Conservation (phyloP, 1,140 invertebrate species). For the Papilio glaucus region DNA sequence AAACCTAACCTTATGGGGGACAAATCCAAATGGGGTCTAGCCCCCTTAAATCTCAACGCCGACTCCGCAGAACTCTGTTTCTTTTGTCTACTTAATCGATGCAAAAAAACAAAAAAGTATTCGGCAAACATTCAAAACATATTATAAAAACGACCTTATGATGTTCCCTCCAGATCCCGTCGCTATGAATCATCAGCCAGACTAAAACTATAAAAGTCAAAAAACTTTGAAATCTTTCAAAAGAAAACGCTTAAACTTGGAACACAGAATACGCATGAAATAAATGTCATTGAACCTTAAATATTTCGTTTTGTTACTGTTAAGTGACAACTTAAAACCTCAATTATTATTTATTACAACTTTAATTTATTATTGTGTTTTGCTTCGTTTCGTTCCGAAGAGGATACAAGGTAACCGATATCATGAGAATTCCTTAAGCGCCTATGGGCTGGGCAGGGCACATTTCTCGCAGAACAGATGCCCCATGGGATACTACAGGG, state of each 20-base stretch:
- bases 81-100: too few species aligned
- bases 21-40: too few species aligned
- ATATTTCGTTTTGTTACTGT: not conserved
- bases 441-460: too few species aligned
- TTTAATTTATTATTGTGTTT: too few species aligned
- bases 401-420: too few species aligned
- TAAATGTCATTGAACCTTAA: conserved; percentile 16
- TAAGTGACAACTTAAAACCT: not conserved
- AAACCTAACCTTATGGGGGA: too few species aligned
- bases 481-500: too few species aligned
- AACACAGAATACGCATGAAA: conserved; percentile 12
- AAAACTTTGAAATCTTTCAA: conserved; percentile 24
- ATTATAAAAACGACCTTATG: not conserved
- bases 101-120: not conserved
- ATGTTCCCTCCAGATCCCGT: not conserved
- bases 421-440: too few species aligned
- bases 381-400: too few species aligned
- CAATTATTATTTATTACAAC: not conserved
- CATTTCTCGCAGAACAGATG: too few species aligned
- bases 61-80: too few species aligned
- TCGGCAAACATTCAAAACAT: not conserved
- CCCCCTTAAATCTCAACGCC: too few species aligned
- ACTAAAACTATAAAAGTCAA: conserved; percentile 37
- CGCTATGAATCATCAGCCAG: conserved; percentile 29
- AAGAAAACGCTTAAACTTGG: conserved; percentile 20